Evolutionary conservation across 2,888 invertebrate genomes (phyloP).

Genomic region (Rotaria sp.): DNA sequence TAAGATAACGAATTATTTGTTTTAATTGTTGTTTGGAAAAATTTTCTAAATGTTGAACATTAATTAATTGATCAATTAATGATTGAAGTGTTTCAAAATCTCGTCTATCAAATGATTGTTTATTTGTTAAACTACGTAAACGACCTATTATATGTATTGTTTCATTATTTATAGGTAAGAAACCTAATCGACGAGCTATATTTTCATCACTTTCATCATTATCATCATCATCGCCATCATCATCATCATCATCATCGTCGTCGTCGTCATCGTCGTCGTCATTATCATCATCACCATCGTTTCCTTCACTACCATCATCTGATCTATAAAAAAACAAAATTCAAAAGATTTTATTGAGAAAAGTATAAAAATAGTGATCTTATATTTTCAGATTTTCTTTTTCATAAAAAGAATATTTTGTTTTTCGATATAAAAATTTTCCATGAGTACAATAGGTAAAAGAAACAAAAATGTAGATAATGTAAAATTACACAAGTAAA

Average conservation of each 20-base stretch:
- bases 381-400: too few species aligned
- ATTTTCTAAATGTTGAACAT: background rate
- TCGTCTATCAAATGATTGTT: constrained; percentile 10
- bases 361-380: too few species aligned
- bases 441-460: too few species aligned
- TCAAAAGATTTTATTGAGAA: too few species aligned
- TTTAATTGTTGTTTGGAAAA: background rate
- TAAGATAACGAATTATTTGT: background rate
- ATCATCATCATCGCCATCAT: background rate
- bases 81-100: background rate
- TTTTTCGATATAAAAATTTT: too few species aligned
- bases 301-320: background rate
- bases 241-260: background rate
- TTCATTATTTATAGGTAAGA: background rate
- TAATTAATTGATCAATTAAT: constrained; percentile 1
- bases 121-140: background rate
- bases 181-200: constrained; percentile 3
- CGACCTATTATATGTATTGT: background rate
- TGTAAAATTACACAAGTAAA: too few species aligned
- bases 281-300: background rate
- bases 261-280: background rate
- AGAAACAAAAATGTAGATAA: too few species aligned
- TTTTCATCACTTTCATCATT: background rate
- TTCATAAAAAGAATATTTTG: too few species aligned
- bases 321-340: background rate